Percentiles rank a stretch among this genome's conserved stretches.
These are phyloP conservation scores for Epizoanthus ramosus DNA, from an alignment of 92 coral and sea anemone species.

Conservation along the genomic window DNA sequence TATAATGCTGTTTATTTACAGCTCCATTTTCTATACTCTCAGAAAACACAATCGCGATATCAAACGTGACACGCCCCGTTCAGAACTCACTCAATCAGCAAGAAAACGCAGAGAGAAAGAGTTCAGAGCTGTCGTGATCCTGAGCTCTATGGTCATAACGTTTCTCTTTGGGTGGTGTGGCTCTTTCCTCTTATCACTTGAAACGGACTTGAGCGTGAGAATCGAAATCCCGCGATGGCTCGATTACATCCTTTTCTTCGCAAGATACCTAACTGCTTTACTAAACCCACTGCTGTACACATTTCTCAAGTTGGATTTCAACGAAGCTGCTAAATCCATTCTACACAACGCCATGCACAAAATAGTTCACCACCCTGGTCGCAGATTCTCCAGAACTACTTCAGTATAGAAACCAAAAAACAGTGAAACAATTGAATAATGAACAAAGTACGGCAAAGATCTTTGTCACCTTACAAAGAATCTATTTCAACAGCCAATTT, in stretches of 20 bases:
- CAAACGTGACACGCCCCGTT: conserved; percentile 47
- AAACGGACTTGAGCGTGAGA: conserved; percentile 29
- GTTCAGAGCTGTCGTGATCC: conserved; percentile 48
- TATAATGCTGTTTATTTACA: conserved; percentile 41
- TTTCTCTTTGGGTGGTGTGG: conserved; percentile 57
- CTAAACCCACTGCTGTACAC: conserved; percentile 60
- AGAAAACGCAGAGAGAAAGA: conserved; percentile 44
- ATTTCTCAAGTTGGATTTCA: conserved; percentile 55
- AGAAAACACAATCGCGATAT: conserved; percentile 46
- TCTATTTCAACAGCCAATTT: too few species aligned
- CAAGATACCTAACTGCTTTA: conserved; percentile 51
- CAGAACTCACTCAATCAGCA: conserved; percentile 41
- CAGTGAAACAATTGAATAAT: too few species aligned
- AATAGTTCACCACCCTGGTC: neutral
- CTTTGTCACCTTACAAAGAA: too few species aligned
- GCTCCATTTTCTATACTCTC: conserved; percentile 44
- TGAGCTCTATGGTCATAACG: conserved; percentile 52
- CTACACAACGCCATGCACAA: neutral
- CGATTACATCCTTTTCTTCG: conserved; percentile 36
- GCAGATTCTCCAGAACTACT: conserved; percentile 10
- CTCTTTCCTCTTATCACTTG: conserved; percentile 37
- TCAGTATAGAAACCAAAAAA: neutral
- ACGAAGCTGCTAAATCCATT: conserved; percentile 41
- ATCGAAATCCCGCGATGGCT: conserved; percentile 40
- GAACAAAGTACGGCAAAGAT: too few species aligned